Conservation (phyloP, 2,797 vertebrate species). For the Xyrichtys novacula region DNA sequence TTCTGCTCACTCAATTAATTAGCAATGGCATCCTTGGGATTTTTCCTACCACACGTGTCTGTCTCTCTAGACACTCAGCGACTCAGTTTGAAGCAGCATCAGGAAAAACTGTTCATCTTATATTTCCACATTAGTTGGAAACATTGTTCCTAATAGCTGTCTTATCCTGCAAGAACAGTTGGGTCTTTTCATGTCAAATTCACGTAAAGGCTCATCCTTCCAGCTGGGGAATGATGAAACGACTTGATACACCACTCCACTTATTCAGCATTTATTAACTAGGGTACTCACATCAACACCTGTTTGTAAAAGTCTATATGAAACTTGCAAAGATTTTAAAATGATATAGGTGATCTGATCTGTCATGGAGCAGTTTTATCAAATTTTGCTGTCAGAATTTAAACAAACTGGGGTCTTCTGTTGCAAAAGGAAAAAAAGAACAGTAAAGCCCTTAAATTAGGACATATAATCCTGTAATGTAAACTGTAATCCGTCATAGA, state of each 20-base stretch:
- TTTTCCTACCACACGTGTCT: conserved; percentile 14
- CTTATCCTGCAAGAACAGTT: not conserved
- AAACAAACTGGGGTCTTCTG: not conserved
- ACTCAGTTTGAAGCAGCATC: conserved; percentile 7
- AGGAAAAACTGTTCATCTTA: not conserved
- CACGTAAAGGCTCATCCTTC: not conserved
- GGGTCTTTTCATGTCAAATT: not conserved
- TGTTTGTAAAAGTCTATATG: not conserved
- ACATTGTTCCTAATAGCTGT: not conserved
- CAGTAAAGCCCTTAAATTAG: not conserved
- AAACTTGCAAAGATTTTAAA: not conserved
- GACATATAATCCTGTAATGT: not conserved
- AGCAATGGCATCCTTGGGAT: conserved; percentile 53
- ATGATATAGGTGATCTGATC: not conserved
- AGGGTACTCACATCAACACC: not conserved
- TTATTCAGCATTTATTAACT: not conserved
- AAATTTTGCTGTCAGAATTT: not conserved
- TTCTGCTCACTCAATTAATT: conserved; percentile 53
- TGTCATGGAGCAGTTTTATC: not conserved
- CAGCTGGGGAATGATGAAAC: not conserved
- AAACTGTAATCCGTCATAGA: too few relatives aligned
- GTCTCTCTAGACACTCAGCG: conserved; percentile 16
- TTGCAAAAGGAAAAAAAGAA: not conserved
- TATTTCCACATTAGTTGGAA: not conserved
- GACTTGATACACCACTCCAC: not conserved